A percentile compares a stretch with the other conserved stretches of the same genome.
These are phyloP conservation scores for Sisyra terminalis DNA, from an alignment of 2,888 invertebrate species.

Conservation along the genomic window DNA sequence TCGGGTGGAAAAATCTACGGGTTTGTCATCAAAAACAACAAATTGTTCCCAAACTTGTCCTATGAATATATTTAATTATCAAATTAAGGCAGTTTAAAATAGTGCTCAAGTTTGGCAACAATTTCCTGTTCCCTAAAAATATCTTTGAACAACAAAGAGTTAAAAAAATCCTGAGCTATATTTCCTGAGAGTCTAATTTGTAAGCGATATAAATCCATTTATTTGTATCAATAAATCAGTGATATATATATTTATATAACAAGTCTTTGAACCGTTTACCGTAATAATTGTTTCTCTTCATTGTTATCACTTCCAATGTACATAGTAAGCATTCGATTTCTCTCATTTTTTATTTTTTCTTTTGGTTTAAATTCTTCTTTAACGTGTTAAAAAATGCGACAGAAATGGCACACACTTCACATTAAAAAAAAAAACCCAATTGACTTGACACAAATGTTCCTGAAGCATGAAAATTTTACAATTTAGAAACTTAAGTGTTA, in stretches of 20 bases:
- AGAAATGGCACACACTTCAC: slow-evolving; percentile 29
- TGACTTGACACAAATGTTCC: not conserved
- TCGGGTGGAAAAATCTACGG: not conserved
- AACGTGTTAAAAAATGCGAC: too few species aligned
- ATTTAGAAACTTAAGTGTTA: slow-evolving; percentile 2
- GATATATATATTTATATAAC: too few species aligned
- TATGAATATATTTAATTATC: not conserved
- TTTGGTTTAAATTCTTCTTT: slow-evolving; percentile 1
- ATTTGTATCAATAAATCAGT: too few species aligned
- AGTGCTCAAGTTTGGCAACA: too few species aligned
- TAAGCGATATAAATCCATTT: too few species aligned
- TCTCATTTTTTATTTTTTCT: not conserved
- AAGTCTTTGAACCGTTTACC: not conserved
- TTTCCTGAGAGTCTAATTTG: slow-evolving; percentile 30
- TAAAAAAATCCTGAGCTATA: slow-evolving; percentile 24
- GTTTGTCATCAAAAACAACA: not conserved
- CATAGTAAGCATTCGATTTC: not conserved
- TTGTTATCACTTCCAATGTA: not conserved
- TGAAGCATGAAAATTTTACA: slow-evolving; percentile 2
- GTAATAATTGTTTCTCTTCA: not conserved
- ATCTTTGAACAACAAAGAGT: not conserved
- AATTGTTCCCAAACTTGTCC: not conserved
- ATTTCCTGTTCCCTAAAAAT: too few species aligned
- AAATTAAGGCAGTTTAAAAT: slow-evolving; percentile 5
- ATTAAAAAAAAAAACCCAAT: slow-evolving; percentile 20